Conservation (phyloP, 2,888 invertebrate species). For the Chloroclysta siterata region DNA sequence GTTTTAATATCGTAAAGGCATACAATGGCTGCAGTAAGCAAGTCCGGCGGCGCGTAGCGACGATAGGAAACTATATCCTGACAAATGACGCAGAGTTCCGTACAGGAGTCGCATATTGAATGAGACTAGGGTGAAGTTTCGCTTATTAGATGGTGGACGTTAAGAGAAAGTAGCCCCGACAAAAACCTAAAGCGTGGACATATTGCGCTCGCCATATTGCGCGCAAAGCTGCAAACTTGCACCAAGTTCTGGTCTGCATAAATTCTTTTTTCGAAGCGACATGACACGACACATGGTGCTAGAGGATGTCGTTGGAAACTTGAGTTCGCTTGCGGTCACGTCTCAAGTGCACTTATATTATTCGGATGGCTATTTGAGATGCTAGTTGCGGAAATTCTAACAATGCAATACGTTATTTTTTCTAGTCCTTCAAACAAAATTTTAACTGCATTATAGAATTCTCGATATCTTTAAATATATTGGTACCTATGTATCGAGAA, state of each 20-base stretch:
- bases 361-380: slow-evolving; percentile 45
- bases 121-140: slow-evolving; percentile 77
- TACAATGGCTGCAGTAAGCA: slow-evolving; percentile 40
- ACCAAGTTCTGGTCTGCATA: slow-evolving; percentile 70
- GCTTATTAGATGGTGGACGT: slow-evolving; percentile 80
- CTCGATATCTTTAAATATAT: too few relatives aligned
- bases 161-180: slow-evolving; percentile 77
- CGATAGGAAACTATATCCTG: slow-evolving; percentile 48
- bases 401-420: slow-evolving; percentile 13
- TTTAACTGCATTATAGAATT: too few relatives aligned
- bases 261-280: slow-evolving; percentile 58
- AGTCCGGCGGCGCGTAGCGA: slow-evolving; percentile 25
- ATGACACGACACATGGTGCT: slow-evolving; percentile 37
- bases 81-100: slow-evolving; percentile 67
- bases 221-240: slow-evolving; percentile 73
- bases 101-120: slow-evolving; percentile 78
- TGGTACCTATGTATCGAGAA: too few relatives aligned
- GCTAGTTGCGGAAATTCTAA: slow-evolving; percentile 28
- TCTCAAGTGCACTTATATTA: slow-evolving; percentile 61
- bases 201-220: slow-evolving; percentile 76
- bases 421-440: too few relatives aligned
- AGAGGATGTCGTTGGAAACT: slow-evolving; percentile 52
- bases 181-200: slow-evolving; percentile 76
- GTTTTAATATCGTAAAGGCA: slow-evolving; percentile 38
- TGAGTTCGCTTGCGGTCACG: slow-evolving; percentile 51